Base-by-base conservation (phyloP, 2,113 vertebrate genomes). In the Spea multiplicata region DNA sequence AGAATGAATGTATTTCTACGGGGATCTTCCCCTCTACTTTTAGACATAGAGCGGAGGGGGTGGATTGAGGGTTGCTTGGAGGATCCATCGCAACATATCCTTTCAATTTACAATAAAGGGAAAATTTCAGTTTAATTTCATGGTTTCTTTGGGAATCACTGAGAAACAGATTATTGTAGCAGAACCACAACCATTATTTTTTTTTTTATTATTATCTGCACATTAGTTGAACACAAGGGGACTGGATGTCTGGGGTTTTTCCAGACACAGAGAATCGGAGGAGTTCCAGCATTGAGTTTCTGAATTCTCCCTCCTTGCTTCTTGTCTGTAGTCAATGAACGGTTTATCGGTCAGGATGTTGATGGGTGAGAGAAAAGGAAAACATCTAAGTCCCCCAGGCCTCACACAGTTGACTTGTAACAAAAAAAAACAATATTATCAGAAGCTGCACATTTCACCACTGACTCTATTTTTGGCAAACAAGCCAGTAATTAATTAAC, bases 401-500 rank as follows among this genome's bases (percentile, higher is more conserved):
- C 48, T 47, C 14, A 52, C 48, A 13, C 55, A 17, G 48, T 53
- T 6, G 14, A 6, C 77, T 66, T 80, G 78, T 62, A 73, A 17
- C 4, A 3, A n/a, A 30, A 64, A n/a, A 30, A 30, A 30, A 30
- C 30, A 30, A 71, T 71, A 73, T 49, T 49, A 73, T 67, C 78
- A 61, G 50, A 5, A 73, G 61, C 52, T 59, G 64, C 78, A 74
- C 71, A 80, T 74, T 73, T 67, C 50, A 47, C 44, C 10, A 9
- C 71, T 44, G 64, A 80, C 50, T 79, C 48, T 48, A 62, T 74
- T 80, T 62, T 52, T 74, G 71, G 78, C 78, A 80, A 68, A 68
- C 66, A 52, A 74, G 45, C 64, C 59, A 3, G 52, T 80, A 73
- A 78, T 66, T 80, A 74, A 80, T 74, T 80, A 74, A 80, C 64